Evolutionary conservation across 2,797 vertebrate species (phyloP), one percentile per base, ranked within the genome.

Genomic region (Rhinophrynus dorsalis): DNA sequence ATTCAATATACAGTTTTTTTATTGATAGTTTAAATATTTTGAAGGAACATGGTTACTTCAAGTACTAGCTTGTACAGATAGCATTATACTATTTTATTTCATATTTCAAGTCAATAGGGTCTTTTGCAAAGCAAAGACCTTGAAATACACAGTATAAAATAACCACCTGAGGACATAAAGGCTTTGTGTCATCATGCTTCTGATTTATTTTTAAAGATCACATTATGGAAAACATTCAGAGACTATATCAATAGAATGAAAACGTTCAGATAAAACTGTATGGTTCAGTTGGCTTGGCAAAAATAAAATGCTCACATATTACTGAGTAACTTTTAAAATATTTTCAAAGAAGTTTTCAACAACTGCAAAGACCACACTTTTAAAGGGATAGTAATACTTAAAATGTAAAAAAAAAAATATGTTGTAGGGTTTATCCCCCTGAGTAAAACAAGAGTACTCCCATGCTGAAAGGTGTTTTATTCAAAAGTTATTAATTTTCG

Each of bases 191-290:
- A 57, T 52, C 33, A 57, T 64, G n/a, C 33, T 50, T 64, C 38
- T 71, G 68, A 58, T 64, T 71, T 56, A 63, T 63, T 56, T n/a
- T 48, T 57, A 27, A 29, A 42, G 51, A 57, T 64, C 51, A 26
- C 59, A 57, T 48, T 38, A 64, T 56, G 37, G 51, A 57, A 71
- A 64, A 64, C 60, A 57, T 57, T 48, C 18, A 57, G 42, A 40
- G 18, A 57, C 48, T 50, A 64, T 64, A 50, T 64, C 42, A 48
- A 23, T 23, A 30, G 29, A 17, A 12, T 32, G 8, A 50, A 50
- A 71, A 64, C 51, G 51, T 64, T 57, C 51, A 64, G 3, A 13
- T 15, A 38, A 38, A n/a, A n/a, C n/a, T n/a, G n/a, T n/a, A n/a
- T n/a, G n/a, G n/a, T n/a, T n/a, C n/a, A n/a, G n/a, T n/a, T n/a